Conservation (phyloP, 1,140 invertebrate species). For the Ostrea denselamellosa region DNA sequence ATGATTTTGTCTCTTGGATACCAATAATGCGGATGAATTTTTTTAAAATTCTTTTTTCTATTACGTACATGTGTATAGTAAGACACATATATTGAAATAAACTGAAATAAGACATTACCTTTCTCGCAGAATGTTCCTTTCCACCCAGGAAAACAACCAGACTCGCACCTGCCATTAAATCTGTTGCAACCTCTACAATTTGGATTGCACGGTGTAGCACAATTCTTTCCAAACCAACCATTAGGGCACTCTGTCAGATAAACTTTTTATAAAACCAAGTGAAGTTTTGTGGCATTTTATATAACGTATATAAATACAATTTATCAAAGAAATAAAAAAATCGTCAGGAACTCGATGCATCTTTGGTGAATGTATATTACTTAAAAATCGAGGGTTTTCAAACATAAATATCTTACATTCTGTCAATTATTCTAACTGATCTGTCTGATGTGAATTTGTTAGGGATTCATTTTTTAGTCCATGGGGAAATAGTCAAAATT, state of each 20-base stretch:
- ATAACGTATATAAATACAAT: not conserved
- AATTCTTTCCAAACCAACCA: not conserved
- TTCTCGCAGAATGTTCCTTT: not conserved
- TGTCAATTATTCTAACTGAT: too few species aligned
- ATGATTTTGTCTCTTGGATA: not conserved
- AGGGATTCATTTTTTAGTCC: too few species aligned
- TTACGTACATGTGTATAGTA: not conserved
- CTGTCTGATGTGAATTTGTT: too few species aligned
- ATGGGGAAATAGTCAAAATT: too few species aligned
- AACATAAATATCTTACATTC: too few species aligned
- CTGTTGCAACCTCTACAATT: conserved; percentile 2
- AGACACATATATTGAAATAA: not conserved
- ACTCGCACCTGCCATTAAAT: not conserved
- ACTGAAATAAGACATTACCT: not conserved
- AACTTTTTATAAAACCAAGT: not conserved
- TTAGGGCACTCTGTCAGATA: not conserved
- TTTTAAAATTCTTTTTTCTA: too few species aligned
- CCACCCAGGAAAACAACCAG: not conserved
- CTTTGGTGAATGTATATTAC: too few species aligned
- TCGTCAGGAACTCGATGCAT: too few species aligned
- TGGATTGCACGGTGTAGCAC: not conserved
- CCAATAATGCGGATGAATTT: too few species aligned
- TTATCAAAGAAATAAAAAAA: not conserved
- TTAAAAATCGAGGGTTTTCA: too few species aligned
- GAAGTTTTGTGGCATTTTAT: not conserved